A percentile compares a stretch with the other conserved stretches of the same genome.
Evolutionary conservation across 2,113 vertebrate species (phyloP).

Genomic region (Cephalopholis sonnerati): DNA sequence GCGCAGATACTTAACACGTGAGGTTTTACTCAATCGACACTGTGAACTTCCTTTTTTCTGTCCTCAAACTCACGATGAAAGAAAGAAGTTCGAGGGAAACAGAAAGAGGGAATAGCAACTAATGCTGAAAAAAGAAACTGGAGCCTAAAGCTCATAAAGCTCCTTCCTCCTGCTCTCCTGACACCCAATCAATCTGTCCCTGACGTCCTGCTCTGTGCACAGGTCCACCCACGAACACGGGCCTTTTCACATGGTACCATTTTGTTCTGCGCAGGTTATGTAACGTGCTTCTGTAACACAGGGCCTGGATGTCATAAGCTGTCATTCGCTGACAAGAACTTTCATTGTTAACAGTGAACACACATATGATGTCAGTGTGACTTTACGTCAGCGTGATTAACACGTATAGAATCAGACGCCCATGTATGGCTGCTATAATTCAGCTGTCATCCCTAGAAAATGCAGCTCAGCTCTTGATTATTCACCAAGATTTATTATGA

Average conservation of each 20-base stretch:
- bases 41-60: constrained; percentile 28
- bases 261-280: constrained; percentile 52
- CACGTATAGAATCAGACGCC: background rate
- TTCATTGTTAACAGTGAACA: constrained; percentile 26
- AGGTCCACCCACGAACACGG: constrained; percentile 46
- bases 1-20: constrained; percentile 12
- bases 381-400: background rate
- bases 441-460: background rate
- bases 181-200: constrained; percentile 75
- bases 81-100: constrained; percentile 40
- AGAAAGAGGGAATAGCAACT: constrained; percentile 43
- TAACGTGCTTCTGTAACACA: constrained; percentile 42
- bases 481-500: background rate
- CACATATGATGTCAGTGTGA: constrained; percentile 4
- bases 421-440: background rate
- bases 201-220: constrained; percentile 37
- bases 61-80: background rate
- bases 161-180: constrained; percentile 63
- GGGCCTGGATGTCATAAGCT: constrained; percentile 44
- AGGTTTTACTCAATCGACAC: constrained; percentile 24
- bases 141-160: constrained; percentile 61
- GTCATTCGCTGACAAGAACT: constrained; percentile 37
- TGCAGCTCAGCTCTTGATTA: background rate
- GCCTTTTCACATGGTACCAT: constrained; percentile 54
- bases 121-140: constrained; percentile 68